Conservation (phyloP, 2,888 invertebrate genomes). For the Elmis aenea region DNA sequence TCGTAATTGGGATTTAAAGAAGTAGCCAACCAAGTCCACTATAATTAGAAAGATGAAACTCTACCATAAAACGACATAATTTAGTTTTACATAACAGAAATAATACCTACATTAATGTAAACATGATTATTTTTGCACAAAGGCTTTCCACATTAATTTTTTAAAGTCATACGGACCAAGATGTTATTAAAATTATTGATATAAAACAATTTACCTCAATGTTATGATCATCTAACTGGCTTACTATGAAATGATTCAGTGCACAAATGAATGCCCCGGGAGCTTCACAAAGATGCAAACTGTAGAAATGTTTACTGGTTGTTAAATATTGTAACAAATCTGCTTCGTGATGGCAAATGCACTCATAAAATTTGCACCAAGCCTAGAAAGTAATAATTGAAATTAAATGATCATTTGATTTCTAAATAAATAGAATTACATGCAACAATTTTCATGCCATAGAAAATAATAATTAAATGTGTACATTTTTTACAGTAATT, state of each 20-base stretch:
- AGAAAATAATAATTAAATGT: no score
- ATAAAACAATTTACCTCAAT: slow-evolving; percentile 50
- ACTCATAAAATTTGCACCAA: slow-evolving; percentile 93
- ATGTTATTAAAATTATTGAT: no score
- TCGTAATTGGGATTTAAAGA: slow-evolving; percentile 91
- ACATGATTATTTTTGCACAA: no score
- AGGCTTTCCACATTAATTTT: no score
- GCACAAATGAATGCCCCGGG: slow-evolving; percentile 93
- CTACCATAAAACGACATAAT: slow-evolving; percentile 8
- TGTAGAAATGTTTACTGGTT: slow-evolving; percentile 50
- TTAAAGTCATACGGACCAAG: no score
- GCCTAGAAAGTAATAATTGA: slow-evolving; percentile 50
- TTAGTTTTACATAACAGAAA: slow-evolving; percentile 9
- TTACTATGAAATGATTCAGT: slow-evolving; percentile 80
- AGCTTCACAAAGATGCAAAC: slow-evolving; percentile 93
- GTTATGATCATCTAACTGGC: slow-evolving; percentile 49
- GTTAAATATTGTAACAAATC: slow-evolving; percentile 50
- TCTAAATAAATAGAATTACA: neutral
- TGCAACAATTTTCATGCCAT: no score
- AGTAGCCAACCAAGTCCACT: slow-evolving; percentile 84
- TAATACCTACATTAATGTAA: no score
- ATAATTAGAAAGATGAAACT: no score
- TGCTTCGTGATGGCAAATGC: slow-evolving; percentile 59
- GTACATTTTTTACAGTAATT: no score
- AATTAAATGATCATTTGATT: neutral